Evolutionary conservation across 2,888 invertebrate species (phyloP), one percentile per base, ranked within the genome.

Genomic region (Drosophila mimetica): DNA sequence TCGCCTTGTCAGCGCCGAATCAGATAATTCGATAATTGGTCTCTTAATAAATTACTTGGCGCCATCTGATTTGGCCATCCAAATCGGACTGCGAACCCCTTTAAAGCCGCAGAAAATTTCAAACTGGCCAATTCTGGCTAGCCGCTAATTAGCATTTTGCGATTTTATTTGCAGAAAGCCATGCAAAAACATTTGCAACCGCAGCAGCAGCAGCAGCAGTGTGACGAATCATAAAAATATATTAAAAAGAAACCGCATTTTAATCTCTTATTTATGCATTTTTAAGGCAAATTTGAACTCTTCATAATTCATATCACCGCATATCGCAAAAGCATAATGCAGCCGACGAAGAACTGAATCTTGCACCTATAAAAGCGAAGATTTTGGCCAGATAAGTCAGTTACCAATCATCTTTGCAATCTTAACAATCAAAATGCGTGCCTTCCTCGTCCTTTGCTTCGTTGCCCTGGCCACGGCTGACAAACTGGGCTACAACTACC

Each of bases 21-120:
- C 74, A 72, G 86, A 82, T 89, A 73, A 79, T 83, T 65, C 67
- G 86, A 86, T 83, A 84, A 89, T 84, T 87, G 88, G 84, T 55
- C 67, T 67, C 75, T 74, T 89, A 85, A 85, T 89, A 83, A 89
- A 89, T 86, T 83, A 83, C 74, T 86, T 86, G 86, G 84, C 89
- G 88, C 80, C 77, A 65, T 69, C 74, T 77, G 59, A 71, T 72
- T 89, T 74, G 50, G 71, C 71, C 72, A 75, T 75, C 69, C 69
- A 47, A 55, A 54, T 60, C 55, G 42, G 25, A 61, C 59, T 32
- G 16, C 57, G 30, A 70, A 57, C 46, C 39, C 13, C 5, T 11
- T 53, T 22, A 42, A 53, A 18, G 2, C 9, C 16, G 39, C 25
- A 6, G 7, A 25, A 25, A 7, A 25, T 7, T 25, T 25, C 7